A percentile compares a stretch with the other conserved stretches of the same genome.
phyloP scores from a whole-genome alignment of 2,888 invertebrate species.

The Drosophila paracracens region DNA sequence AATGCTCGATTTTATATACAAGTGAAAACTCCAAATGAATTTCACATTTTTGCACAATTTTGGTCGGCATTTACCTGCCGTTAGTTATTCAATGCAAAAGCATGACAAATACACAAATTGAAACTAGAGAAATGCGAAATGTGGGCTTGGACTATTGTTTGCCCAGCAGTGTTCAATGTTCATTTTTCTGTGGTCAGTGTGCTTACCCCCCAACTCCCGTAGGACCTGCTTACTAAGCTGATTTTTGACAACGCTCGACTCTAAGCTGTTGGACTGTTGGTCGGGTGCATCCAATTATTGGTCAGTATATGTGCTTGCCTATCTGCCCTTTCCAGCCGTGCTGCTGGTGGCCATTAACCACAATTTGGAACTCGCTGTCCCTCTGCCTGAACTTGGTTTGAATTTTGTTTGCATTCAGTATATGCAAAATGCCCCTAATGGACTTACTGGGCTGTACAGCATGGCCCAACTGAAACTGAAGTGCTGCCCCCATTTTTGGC shows the following conservation, averaged over 20 bases:
- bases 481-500: conserved; percentile 27
- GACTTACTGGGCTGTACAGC: conserved; percentile 55
- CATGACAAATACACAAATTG: background rate
- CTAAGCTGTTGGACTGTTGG: conserved; percentile 34
- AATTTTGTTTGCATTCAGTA: conserved; percentile 40
- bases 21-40: background rate
- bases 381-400: conserved; percentile 4
- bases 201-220: background rate
- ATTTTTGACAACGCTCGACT: conserved; percentile 55
- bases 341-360: conserved; percentile 50
- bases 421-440: conserved; percentile 76
- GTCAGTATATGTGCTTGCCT: conserved; percentile 18
- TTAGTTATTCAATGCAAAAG: background rate
- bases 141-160: conserved; percentile 7
- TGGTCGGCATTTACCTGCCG: background rate
- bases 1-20: background rate
- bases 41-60: background rate
- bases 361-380: conserved; percentile 53
- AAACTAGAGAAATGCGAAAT: background rate
- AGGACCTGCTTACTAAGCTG: conserved; percentile 28
- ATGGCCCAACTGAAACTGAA: conserved; percentile 24
- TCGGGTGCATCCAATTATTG: conserved; percentile 63
- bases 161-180: conserved; percentile 2
- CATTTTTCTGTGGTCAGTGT: conserved; percentile 24
- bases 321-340: background rate